Conservation (phyloP, 2,888 invertebrate species). For the Azorinus chamasolen region DNA sequence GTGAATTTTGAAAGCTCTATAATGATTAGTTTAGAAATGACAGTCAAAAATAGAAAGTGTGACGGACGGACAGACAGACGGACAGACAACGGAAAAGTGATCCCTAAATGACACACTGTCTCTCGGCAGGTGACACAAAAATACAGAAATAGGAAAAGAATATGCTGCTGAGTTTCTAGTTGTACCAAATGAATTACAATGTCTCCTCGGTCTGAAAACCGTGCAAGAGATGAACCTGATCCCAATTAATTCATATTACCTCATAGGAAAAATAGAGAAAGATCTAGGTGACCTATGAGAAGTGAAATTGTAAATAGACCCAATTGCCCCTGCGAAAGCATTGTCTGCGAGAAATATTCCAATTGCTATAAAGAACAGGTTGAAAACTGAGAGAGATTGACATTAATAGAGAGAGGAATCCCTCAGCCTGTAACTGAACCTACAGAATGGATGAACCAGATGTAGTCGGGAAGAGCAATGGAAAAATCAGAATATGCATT, state of each 20-base stretch:
- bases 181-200: no score
- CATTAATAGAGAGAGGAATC: slow-evolving; percentile 25
- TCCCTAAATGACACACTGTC: no score
- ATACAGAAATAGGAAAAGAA: no score
- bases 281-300: slow-evolving; percentile 31
- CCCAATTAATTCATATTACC: slow-evolving; percentile 25
- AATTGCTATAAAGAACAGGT: slow-evolving; percentile 20
- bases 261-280: slow-evolving; percentile 21
- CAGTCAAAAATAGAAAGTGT: no score
- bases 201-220: no score
- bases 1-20: no score
- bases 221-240: slow-evolving; percentile 25
- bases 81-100: no score
- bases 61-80: no score
- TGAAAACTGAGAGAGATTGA: no score
- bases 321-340: slow-evolving; percentile 18
- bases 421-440: slow-evolving; percentile 31
- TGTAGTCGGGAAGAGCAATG: slow-evolving; percentile 35
- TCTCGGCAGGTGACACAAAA: no score
- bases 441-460: slow-evolving; percentile 53
- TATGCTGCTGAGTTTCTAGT: no score
- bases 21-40: no score
- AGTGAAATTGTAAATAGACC: slow-evolving; percentile 16
- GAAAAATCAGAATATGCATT: slow-evolving; percentile 51
- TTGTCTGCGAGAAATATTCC: slow-evolving; percentile 38